Base-by-base conservation (phyloP, 2,113 vertebrate genomes). In the Hiodon tergisus region DNA sequence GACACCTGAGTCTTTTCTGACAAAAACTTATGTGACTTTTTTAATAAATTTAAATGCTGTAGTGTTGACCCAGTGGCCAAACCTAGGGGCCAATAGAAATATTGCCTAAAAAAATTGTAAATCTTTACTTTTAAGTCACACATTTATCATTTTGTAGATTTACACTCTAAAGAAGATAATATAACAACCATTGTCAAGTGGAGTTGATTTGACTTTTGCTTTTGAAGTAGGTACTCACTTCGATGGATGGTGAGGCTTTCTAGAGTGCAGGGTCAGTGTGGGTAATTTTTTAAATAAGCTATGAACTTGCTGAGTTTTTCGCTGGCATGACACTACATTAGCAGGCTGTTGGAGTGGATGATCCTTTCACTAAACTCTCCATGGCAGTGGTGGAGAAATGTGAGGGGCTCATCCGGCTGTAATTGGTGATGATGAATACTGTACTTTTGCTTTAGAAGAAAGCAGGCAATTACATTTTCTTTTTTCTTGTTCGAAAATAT, bases 221-320 rank as follows among this genome's bases (percentile, higher is more conserved):
- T 31, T 54, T 16, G 65, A 50, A 72, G 47, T 70, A 11, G 69
- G 59, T n/a, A 14, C 8, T 8, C 16, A 57, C 52, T 55, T 51
- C 59, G 55, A 11, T 71, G 53, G 70, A 66, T 72, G 69, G 55
- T 58, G 10, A 5, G 70, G 62, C 17, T 67, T 54, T 54, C 63
- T 69, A 71, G 75, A 16, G 47, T n/a, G 46, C 57, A 71, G 55
- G 68, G 68, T 63, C 68, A 71, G 46, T 76, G 55, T 76, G 69
- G 52, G 57, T 55, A 13, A 66, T 69, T 51, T 53, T 54, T 47
- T 73, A 77, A 77, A 47, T 67, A 54, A 54, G 14, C 48, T 61
- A 47, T 68, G 53, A 61, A 51, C 62, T 60, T 53, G 46, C 69
- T 31, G 8, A 52, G 53, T 60, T 60, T 47, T 59, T 58, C 54